Evolutionary conservation across 1,140 invertebrate genomes (phyloP).

Genomic region (Ips typographus): DNA sequence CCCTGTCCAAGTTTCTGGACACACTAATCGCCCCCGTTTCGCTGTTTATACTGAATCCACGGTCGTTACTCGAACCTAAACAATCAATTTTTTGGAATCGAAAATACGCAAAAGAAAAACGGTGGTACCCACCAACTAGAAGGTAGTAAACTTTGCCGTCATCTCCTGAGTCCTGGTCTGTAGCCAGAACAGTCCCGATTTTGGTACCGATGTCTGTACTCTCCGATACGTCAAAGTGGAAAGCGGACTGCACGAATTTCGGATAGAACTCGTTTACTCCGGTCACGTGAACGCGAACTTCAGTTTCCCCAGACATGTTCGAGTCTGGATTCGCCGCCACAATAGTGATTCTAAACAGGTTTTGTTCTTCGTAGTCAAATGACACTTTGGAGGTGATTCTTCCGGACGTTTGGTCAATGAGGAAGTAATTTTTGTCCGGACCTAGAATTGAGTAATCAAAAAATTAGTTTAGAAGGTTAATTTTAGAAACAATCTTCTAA

Average conservation of each 20-base stretch:
- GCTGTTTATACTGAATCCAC: conserved; percentile 85
- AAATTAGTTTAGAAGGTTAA: not conserved
- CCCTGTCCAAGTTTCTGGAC: conserved; percentile 79
- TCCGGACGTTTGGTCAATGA: conserved; percentile 74
- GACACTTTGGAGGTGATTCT: conserved; percentile 71
- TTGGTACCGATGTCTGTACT: conserved; percentile 83
- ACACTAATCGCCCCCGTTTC: conserved; percentile 84
- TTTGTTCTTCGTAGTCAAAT: conserved; percentile 89
- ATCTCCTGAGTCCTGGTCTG: conserved; percentile 87
- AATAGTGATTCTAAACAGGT: conserved; percentile 75
- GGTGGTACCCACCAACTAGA: conserved; percentile 64
- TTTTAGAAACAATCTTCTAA: not conserved
- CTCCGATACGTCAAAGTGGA: conserved; percentile 93
- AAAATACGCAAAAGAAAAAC: not conserved
- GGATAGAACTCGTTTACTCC: conserved; percentile 94
- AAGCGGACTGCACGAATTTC: conserved; percentile 86
- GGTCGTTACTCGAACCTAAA: conserved; percentile 80
- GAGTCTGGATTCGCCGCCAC: conserved; percentile 87
- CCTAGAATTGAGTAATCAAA: conserved; percentile 5
- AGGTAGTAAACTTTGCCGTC: conserved; percentile 92
- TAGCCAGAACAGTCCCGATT: conserved; percentile 84
- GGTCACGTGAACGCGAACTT: conserved; percentile 75
- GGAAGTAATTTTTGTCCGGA: conserved; percentile 74
- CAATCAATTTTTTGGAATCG: not conserved
- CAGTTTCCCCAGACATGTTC: conserved; percentile 72